Base-by-base conservation (phyloP, 2,113 vertebrate species). In the Ptilorrhoa leucosticta region DNA sequence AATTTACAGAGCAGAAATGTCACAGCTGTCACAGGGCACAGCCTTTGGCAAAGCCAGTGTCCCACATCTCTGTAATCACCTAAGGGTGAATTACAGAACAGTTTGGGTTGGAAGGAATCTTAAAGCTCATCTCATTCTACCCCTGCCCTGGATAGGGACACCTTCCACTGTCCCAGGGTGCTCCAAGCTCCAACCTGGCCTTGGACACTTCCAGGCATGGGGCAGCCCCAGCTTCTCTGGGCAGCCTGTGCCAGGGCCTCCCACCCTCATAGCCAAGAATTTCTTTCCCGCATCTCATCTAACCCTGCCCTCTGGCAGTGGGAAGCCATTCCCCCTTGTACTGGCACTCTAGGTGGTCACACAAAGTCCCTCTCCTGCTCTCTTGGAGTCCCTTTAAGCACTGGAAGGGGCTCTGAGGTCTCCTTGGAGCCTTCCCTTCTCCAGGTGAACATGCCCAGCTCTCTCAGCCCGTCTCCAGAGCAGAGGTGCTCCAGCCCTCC, bases 61-160 rank as follows among this genome's bases (percentile, higher is more conserved):
- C 53, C 57, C 0, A 0, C 0, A 1, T 39, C 65, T 53, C 66
- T 23, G 22, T 3, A 12, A 31, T 11, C 9, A 51, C 17, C 30
- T 15, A 5, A 21, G 42, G 56, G 48, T 33, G 64, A 60, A 16
- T 63, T 27, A 42, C 48, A 77, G 26, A 69, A 31, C 4, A 18
- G 31, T 47, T 63, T 37, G 56, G 26, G 22, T 37, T 56, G 87
- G 35, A 83, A 69, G 22, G 9, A 53, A 77, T 33, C 40, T 63
- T 39, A 22, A 40, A 27, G 10, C 17, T 10, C 63, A 48, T 48
- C 40, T 48, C 54, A 37, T 69, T 63, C 48, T 35, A 35, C 9
- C 3, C 26, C 40, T 61, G 63, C 26, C 17, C 5, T 1, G 3
- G 53, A 26, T 47, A 76, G 53, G n/a, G 61, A 40, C 44, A 66